Evolutionary conservation across 2,888 invertebrate genomes (phyloP), one percentile per base, ranked within the genome.

Genomic region (Arenicola marina): DNA sequence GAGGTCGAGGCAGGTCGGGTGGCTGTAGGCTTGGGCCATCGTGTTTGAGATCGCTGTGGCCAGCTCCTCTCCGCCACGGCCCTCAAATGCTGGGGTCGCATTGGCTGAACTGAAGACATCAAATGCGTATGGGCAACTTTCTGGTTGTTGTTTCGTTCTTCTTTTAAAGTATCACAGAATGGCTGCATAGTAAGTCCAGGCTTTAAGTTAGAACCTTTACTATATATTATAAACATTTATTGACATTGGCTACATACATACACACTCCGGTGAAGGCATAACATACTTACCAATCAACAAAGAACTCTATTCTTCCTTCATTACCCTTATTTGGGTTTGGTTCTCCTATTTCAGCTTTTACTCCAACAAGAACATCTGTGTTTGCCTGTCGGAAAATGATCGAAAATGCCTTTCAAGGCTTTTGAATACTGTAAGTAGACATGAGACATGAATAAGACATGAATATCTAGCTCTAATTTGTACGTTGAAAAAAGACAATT

Each of bases 1-100:
- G 46, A 93, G 86, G 82, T 95, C 89, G 70, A 96, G 89, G 1
- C 91, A 90, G 70, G 89, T 86, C 24, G 89, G 86, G 0, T 92
- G 90, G 73, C 89, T 88, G 81, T 95, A 97, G 4, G 95, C 91
- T 65, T 89, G 86, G 53, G 89, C 86, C 74, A 98, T 86, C 72
- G 91, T 88, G 66, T 89, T 90, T 43, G 92, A 89, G 70, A 98
- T 90, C 78, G 91, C 92, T 66, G 88, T 88, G 0, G 93, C 95
- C 62, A 97, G 85, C 65, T 92, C 90, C 76, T 96, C 95, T 1
- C 98, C 98, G 32, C 96, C 96, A 78, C 95, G 87, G 1, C 97
- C 98, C 86, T 98, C 97, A 86, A 97, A 98, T 77, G 91, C 92
- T 2, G 96, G 95, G 1, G 95, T 92, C 1, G 97, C 98, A 88